Base-by-base conservation (phyloP, 2,888 invertebrate genomes). In the Tinea trinotella region DNA sequence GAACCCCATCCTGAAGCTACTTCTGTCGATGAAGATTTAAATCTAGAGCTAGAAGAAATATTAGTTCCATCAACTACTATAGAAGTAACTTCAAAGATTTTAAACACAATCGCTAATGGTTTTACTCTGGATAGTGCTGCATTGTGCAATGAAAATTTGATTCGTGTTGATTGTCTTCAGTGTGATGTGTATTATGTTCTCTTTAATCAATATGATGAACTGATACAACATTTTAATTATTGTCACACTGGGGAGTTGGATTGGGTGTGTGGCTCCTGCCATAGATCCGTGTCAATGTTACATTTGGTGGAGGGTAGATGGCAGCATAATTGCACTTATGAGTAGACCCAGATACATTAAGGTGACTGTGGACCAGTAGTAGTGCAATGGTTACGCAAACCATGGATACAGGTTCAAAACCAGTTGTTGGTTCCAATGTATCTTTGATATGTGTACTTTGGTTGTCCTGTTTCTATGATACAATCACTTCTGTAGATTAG, bases 31-130 rank as follows among this genome's bases (percentile, higher is more conserved):
- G 12, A 7, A 6, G 3, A 62, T 6, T 68, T 69, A 52, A 74
- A 80, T 56, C 56, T 80, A 2, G 71, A 71, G 20, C 49, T 82
- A 0, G 66, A 78, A 57, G 81, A 82, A 55, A 64, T 60, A 0
- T 6, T 71, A 0, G 53, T 59, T 1, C 79, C 80, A 0, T 58
- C 60, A 7, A 62, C 63, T 17, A 15, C 57, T 1, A 61, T 67
- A 1, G 40, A 56, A 10, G 34, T 72, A 0, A 57, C 9, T 9
- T 40, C 40, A 2, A 40, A 40, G n/a, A 2, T 40, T 12, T 13
- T 40, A 2, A 30, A 30, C 7, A 30, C 30, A 2, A 7, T 7
- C 7, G 30, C 7, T 30, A 30, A 30, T 7, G n/a, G 7, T 30
- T 4, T 30, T 4, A 30, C 7, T 30, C 1, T 30, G 7, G n/a